phyloP scores from a whole-genome alignment of 2,113 vertebrate species.

The Hydrochoerus hydrochaeris region DNA sequence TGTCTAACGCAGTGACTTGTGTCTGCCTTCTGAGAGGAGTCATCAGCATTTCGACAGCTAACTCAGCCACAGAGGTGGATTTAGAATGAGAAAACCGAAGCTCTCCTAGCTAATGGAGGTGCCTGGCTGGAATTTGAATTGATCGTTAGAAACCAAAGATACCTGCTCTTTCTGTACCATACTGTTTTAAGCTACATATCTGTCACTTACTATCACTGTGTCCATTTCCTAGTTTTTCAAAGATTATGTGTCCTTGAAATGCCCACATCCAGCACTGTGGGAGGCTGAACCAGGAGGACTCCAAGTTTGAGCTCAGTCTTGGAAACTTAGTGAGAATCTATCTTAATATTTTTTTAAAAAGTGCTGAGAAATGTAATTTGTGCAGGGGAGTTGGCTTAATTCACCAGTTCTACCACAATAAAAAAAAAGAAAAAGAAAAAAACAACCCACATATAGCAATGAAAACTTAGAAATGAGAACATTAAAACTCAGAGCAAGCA shows the following conservation, averaged over 20 bases:
- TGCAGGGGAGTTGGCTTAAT: neutral
- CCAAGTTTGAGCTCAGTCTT: neutral
- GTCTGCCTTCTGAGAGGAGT: neutral
- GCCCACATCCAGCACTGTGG: neutral
- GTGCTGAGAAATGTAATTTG: neutral
- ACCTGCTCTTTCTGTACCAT: neutral
- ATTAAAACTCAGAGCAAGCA: neutral
- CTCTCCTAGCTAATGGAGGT: neutral
- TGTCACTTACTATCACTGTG: neutral
- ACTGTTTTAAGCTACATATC: neutral
- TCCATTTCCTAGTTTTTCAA: neutral
- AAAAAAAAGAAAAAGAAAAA: no score
- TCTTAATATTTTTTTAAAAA: neutral
- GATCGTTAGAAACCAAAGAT: neutral
- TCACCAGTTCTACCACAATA: neutral
- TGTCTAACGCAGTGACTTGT: neutral
- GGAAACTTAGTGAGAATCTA: neutral
- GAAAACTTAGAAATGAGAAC: neutral
- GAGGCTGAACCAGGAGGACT: neutral
- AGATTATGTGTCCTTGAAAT: neutral
- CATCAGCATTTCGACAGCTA: fast-evolving
- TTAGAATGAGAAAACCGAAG: neutral
- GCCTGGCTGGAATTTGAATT: neutral
- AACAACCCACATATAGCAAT: neutral
- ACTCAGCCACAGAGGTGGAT: neutral